Percentiles rank a stretch among this genome's conserved stretches.
These are phyloP conservation scores for Heliconius ethilla DNA, from an alignment of 2,888 invertebrate species.

Conservation along the genomic window DNA sequence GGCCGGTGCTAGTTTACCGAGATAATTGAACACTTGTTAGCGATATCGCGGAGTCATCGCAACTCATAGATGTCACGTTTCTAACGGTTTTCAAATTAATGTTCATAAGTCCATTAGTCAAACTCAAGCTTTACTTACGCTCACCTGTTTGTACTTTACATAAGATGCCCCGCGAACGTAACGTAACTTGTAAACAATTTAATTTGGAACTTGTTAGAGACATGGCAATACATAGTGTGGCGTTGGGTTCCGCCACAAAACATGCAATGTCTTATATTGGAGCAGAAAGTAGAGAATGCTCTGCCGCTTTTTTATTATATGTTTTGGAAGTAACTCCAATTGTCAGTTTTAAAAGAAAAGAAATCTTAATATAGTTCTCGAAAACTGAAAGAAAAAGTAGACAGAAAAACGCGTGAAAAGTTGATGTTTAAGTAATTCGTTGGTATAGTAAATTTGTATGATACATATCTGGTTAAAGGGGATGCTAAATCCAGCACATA, in stretches of 20 bases:
- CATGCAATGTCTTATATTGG: background rate
- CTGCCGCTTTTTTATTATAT: too few relatives aligned
- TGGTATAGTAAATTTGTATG: too few relatives aligned
- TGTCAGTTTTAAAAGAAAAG: background rate
- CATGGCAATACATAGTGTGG: background rate
- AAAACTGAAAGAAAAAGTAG: background rate
- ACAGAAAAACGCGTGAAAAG: background rate
- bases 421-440: background rate
- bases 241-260: background rate
- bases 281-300: background rate
- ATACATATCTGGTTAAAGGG: too few relatives aligned
- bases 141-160: background rate
- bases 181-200: background rate
- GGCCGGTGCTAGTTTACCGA: background rate
- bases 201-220: conserved; percentile 13
- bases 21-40: conserved; percentile 20
- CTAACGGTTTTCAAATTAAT: conserved; percentile 22
- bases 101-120: conserved; percentile 28
- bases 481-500: too few relatives aligned
- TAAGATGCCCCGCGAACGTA: too few relatives aligned
- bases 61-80: conserved; percentile 24
- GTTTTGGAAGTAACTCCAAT: too few relatives aligned
- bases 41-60: conserved; percentile 25
- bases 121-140: background rate
- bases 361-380: background rate